A percentile compares a stretch with the other conserved stretches of the same genome.
phyloP scores from a whole-genome alignment of 2,113 vertebrate genomes.

The Canis aureus region DNA sequence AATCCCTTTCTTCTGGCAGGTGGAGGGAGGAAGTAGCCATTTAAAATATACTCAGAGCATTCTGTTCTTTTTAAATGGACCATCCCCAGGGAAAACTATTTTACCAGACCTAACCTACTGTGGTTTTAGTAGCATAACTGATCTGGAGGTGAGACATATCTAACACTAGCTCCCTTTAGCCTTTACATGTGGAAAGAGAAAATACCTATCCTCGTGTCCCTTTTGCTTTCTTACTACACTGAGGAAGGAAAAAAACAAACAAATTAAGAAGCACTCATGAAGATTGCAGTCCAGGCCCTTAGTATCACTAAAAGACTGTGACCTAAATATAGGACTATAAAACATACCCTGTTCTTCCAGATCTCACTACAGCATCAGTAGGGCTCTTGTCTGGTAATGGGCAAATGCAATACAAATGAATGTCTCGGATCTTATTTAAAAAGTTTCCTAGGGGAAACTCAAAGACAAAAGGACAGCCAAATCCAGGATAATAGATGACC shows the following conservation, averaged over 20 bases:
- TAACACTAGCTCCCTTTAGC: background rate
- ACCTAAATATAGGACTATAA: background rate
- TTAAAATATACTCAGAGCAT: background rate
- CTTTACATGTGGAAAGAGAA: background rate
- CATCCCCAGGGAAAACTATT: background rate
- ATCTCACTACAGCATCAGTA: background rate
- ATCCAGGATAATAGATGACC: background rate
- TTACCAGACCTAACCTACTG: background rate
- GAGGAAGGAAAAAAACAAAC: background rate
- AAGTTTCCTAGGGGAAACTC: background rate
- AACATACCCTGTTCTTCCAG: background rate
- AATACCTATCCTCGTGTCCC: rapidly evolving
- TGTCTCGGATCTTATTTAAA: background rate
- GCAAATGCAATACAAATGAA: background rate
- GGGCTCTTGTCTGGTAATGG: background rate
- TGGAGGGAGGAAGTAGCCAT: background rate
- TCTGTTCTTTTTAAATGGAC: background rate
- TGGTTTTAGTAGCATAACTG: background rate
- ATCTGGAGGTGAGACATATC: too few relatives aligned
- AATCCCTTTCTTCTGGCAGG: background rate
- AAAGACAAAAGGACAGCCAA: background rate
- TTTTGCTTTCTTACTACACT: background rate
- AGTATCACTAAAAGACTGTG: background rate
- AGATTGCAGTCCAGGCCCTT: background rate
- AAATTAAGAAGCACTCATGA: background rate